Evolutionary conservation across 2,888 invertebrate genomes (phyloP), one percentile per base, ranked within the genome.

Genomic region (Cephus runcator): DNA sequence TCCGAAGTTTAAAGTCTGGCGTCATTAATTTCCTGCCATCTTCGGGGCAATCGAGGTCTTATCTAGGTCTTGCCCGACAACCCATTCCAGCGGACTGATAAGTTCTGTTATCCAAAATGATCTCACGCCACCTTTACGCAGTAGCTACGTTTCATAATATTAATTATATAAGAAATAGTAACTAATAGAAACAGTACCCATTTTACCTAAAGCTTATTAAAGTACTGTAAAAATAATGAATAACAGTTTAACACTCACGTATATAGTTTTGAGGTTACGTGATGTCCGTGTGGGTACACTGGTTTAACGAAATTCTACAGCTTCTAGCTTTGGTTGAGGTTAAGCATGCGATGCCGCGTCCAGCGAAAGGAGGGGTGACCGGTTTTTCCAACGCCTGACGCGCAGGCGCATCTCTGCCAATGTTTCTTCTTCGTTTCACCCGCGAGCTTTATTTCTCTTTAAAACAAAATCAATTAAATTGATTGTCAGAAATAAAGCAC

Each of bases 21-120:
- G 34, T 4, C 82, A 83, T 83, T 83, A 82, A 85, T 83, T 76
- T 69, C 82, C 83, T 76, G 79, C 56, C 77, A 82, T 85, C 82
- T 83, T 85, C 81, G 75, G 73, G 33, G 11, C 75, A 69, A 79
- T 79, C 78, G 77, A 80, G 76, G 81, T 81, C 81, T 84, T 82
- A 83, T 81, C 81, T 81, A 75, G 71, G 75, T 73, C 73, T 79
- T 76, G 76, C 75, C 76, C 76, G 79, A 79, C 79, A 74, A 81
- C 77, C 75, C 81, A 31, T 31, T 71, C 0, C 23, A 56, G 56
- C 23, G 9, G 23, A 56, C 56, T 56, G 56, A 56, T 56, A 56
- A 40, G 40, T 23, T 40, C 4, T 56, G 23, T 15, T 56, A 56
- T 56, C 56, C 9, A 2, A 56, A 56, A 23, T 23, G 9, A 56